phyloP scores from a whole-genome alignment of 2,113 vertebrate genomes.

The human (Homo sapiens) region GRCh38 chr1:200453501-200454000 shows the following conservation, averaged over 20 bases:
- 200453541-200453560: not conserved
- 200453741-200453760: not conserved
- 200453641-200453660: not conserved
- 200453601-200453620: not conserved
- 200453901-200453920: not conserved
- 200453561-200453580: not conserved
- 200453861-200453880: not conserved
- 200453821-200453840: not conserved
- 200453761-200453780: not conserved
- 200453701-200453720: not conserved
- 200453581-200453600: not conserved
- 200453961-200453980: not conserved
- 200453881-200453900: not conserved
- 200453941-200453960: not conserved
- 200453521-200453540: not conserved
- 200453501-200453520: too few relatives aligned
- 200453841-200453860: not conserved
- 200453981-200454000: not conserved
- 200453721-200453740: not conserved
- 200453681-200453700: not conserved
- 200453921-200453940: accelerated
- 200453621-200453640: not conserved
- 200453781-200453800: not conserved
- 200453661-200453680: too few relatives aligned
- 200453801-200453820: too few relatives aligned